phyloP scores from a whole-genome alignment of 2,888 invertebrate species.

The Girardia tigrina region DNA sequence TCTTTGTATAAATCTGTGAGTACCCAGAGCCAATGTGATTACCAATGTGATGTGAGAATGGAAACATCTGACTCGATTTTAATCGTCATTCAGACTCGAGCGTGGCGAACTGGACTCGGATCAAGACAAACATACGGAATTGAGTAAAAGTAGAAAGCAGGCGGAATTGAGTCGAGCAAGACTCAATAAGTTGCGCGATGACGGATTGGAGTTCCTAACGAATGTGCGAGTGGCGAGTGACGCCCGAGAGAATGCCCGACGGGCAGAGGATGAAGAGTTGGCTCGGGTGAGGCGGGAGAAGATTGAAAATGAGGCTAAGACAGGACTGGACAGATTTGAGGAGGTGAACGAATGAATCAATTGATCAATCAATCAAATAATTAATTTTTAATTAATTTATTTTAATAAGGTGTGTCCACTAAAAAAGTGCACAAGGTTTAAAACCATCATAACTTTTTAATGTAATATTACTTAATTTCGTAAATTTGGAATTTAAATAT shows the following conservation, averaged over 20 bases:
- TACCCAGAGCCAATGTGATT: too few species aligned
- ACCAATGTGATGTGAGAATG: too few species aligned
- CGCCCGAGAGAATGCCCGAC: conserved; percentile 44
- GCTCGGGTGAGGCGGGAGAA: conserved; percentile 46
- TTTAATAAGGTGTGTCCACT: too few species aligned
- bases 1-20: too few species aligned
- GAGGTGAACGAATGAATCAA: conserved; percentile 20
- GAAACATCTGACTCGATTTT: too few species aligned
- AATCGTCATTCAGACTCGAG: not conserved
- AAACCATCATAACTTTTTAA: too few species aligned
- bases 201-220: conserved; percentile 49
- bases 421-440: too few species aligned
- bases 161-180: conserved; percentile 48
- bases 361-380: too few species aligned
- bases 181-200: conserved; percentile 46
- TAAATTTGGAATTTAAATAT: too few species aligned
- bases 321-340: conserved; percentile 28
- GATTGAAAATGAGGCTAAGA: conserved; percentile 48
- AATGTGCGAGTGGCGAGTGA: conserved; percentile 50
- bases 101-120: not conserved
- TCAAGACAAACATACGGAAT: conserved; percentile 39
- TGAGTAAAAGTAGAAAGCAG: conserved; percentile 47
- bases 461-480: too few species aligned
- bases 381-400: too few species aligned
- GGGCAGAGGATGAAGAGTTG: conserved; percentile 47